A percentile compares a stretch with the other conserved stretches of the same genome.
Conservation (phyloP, 2,797 vertebrate genomes). For the Podargus strigoides region DNA sequence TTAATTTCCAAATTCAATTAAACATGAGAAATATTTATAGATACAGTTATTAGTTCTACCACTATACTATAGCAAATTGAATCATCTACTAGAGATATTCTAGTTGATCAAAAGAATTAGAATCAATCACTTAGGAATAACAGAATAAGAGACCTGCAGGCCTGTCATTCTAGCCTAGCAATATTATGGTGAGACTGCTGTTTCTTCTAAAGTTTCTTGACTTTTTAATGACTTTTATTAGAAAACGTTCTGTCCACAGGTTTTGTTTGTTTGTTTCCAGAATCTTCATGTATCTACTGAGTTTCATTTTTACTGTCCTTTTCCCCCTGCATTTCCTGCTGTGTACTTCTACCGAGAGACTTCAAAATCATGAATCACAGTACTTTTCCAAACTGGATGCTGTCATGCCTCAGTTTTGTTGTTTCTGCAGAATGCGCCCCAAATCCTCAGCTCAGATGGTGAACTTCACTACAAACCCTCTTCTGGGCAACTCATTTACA, state of each 20-base stretch:
- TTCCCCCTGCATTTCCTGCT: neutral
- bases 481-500: neutral
- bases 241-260: neutral
- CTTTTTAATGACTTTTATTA: neutral
- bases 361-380: neutral
- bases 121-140: neutral
- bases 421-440: accelerated
- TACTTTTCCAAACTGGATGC: neutral
- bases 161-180: neutral
- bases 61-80: neutral
- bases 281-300: neutral
- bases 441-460: neutral
- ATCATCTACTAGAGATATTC: neutral
- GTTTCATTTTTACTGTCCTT: neutral
- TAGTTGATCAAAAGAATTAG: neutral
- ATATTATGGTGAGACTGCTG: neutral
- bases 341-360: neutral
- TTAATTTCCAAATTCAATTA: slow-evolving; percentile 4
- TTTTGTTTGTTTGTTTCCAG: neutral
- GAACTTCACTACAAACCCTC: neutral
- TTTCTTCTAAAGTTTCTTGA: neutral
- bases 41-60: neutral
- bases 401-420: neutral
- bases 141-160: neutral
- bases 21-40: slow-evolving; percentile 32